Base-by-base conservation (phyloP, 2,888 invertebrate species). In the Miltochrista miniata region DNA sequence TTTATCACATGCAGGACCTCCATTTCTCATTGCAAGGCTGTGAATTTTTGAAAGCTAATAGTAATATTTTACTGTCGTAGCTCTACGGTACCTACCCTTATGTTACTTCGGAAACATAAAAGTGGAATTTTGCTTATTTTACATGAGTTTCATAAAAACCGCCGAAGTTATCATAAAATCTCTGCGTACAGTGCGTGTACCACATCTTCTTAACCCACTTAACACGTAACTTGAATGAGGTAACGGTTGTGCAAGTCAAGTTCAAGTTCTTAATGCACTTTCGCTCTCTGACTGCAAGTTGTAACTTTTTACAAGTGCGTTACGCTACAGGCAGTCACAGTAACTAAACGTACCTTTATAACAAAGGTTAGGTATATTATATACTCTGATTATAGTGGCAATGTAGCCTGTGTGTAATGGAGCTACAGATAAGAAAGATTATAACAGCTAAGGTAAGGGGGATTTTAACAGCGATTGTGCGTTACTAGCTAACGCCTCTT, bases 131-230 rank as follows among this genome's bases (percentile, higher is more conserved):
- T 4, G 18, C 18, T 24, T 24, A 5, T 24, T 24, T 24, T 24
- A 24, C 18, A 24, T 5, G 18, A 24, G 3, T n/a, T 24, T 24
- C 18, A 36, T 14, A 14, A 9, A 3, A 14, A 13, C 10, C 9
- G 9, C 36, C 36, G 13, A 31, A 11, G 1, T 31, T 41, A 41
- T 14, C 30, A 41, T 31, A 31, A 33, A 10, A 42, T 15, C 18
- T 4, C 18, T 5, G 18, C 3, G 31, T 43, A 2, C 10, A 24
- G 9, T 43, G 18, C 12, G 18, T 43, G 34, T 34, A 43, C 24
- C 15, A 24, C 34, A 45, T n/a, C 33, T 40, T 30, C 40, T 40
- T 50, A 50, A 50, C 45, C 51, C 35, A 51, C 51, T 51, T 51
- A 13, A 30, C 34, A 38, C 37, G 51, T 46, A 45, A 51, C 31